Conservation (phyloP, 2,888 invertebrate genomes). For the Malacosoma neustria region DNA sequence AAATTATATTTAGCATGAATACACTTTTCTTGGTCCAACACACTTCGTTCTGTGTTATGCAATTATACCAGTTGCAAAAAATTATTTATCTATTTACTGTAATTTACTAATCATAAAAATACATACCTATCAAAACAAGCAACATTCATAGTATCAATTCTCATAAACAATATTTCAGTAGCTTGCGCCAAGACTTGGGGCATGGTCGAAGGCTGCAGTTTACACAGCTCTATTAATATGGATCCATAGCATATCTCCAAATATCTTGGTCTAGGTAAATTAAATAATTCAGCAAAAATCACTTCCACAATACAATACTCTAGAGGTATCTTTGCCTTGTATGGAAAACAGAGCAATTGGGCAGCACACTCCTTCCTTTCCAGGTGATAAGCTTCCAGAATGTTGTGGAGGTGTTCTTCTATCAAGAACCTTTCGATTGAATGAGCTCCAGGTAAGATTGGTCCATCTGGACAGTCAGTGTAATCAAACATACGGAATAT, state of each 20-base stretch:
- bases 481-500: constrained; percentile 99
- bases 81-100: too few relatives aligned
- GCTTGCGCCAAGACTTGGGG: constrained; percentile 98
- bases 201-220: constrained; percentile 96
- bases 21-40: too few relatives aligned
- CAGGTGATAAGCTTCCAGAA: constrained; percentile 88
- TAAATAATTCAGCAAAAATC: constrained; percentile 94
- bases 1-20: too few relatives aligned
- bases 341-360: constrained; percentile 92
- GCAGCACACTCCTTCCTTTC: constrained; percentile 98
- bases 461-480: constrained; percentile 97
- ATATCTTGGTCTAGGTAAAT: constrained; percentile 91
- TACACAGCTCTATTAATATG: constrained; percentile 96
- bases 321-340: constrained; percentile 94
- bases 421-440: constrained; percentile 98
- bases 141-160: constrained; percentile 97
- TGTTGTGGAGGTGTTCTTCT: constrained; percentile 96
- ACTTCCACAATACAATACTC: constrained; percentile 99
- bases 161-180: constrained; percentile 95
- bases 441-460: constrained; percentile 94
- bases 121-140: constrained; percentile 92
- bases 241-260: constrained; percentile 96
- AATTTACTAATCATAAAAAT: too few relatives aligned
- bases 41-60: too few relatives aligned
- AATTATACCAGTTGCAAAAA: too few relatives aligned